A percentile compares a stretch with the other conserved stretches of the same genome.
Conservation (phyloP, 2,888 invertebrate species). For the Sipunculus nudus region DNA sequence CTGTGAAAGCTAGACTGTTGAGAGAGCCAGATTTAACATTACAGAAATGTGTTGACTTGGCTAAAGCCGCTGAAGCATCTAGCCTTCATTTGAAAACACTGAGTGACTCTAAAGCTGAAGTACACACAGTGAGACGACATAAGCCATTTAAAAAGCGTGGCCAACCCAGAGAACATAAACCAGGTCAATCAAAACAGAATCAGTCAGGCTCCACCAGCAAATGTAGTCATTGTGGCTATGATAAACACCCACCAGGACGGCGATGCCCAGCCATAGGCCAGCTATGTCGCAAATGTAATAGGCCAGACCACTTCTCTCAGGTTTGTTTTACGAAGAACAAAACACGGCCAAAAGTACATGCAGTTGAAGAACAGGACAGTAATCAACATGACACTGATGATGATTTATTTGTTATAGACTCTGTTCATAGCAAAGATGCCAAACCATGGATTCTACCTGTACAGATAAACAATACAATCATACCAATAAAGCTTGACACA, state of each 20-base stretch:
- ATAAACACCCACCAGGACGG: not conserved
- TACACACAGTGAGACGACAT: too few relatives aligned
- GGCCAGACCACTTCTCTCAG: not conserved
- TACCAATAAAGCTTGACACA: conserved; percentile 16
- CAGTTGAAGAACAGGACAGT: not conserved
- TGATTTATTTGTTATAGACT: conserved; percentile 18
- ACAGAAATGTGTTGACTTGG: conserved; percentile 21
- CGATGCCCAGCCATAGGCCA: conserved; percentile 12
- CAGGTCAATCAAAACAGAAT: conserved; percentile 1
- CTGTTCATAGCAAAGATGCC: not conserved
- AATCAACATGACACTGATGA: not conserved
- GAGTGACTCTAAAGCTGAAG: conserved; percentile 2
- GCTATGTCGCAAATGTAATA: conserved; percentile 7
- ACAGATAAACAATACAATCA: not conserved
- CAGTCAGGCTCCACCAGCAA: not conserved
- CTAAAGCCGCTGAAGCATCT: conserved; percentile 20
- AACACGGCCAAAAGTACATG: not conserved
- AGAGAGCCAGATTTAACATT: conserved; percentile 23
- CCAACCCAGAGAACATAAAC: conserved; percentile 3
- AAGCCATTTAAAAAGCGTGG: too few relatives aligned
- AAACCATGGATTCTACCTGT: conserved; percentile 11
- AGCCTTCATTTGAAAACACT: not conserved
- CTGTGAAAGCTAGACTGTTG: conserved; percentile 20
- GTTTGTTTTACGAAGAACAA: not conserved
- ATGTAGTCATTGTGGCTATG: not conserved